Evolutionary conservation across 2,888 invertebrate species (phyloP).

Genomic region (Anthophora plumipes): DNA sequence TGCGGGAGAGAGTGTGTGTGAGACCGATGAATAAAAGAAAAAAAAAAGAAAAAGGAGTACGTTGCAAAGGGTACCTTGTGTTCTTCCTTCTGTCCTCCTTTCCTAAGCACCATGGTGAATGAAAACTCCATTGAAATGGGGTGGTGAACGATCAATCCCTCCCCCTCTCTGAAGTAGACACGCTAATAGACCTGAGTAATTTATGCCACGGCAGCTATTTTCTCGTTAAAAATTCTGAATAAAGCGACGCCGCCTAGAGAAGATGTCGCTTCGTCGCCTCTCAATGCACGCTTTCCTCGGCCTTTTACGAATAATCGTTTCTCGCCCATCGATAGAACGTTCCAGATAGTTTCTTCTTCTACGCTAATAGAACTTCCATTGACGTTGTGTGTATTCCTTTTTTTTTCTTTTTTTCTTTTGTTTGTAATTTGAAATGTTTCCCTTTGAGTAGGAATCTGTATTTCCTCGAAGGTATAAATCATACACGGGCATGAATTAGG

Average conservation of each 20-base stretch:
- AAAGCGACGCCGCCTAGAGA: neutral
- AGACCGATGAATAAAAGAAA: constrained; percentile 13
- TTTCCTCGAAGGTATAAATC: neutral
- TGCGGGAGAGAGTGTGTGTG: neutral
- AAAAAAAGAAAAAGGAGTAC: constrained; percentile 18
- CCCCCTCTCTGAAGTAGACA: constrained; percentile 26
- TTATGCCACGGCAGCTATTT: constrained; percentile 45
- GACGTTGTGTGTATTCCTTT: neutral
- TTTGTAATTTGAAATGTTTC: neutral
- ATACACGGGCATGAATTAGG: constrained; percentile 12
- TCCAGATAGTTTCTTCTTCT: neutral
- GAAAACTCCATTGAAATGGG: constrained; percentile 49
- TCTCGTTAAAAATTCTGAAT: constrained; percentile 33
- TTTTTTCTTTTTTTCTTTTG: neutral
- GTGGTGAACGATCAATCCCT: constrained; percentile 40
- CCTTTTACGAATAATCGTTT: too few relatives aligned
- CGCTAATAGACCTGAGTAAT: constrained; percentile 53
- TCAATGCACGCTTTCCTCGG: neutral
- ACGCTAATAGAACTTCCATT: neutral
- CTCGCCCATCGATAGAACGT: too few relatives aligned
- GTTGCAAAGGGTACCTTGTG: constrained; percentile 21
- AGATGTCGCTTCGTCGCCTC: neutral
- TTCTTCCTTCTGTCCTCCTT: constrained; percentile 13
- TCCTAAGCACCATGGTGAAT: constrained; percentile 50
- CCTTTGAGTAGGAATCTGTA: constrained; percentile 9